phyloP scores from a whole-genome alignment of 1,140 invertebrate genomes.

The Pseudomyrmex gracilis region DNA sequence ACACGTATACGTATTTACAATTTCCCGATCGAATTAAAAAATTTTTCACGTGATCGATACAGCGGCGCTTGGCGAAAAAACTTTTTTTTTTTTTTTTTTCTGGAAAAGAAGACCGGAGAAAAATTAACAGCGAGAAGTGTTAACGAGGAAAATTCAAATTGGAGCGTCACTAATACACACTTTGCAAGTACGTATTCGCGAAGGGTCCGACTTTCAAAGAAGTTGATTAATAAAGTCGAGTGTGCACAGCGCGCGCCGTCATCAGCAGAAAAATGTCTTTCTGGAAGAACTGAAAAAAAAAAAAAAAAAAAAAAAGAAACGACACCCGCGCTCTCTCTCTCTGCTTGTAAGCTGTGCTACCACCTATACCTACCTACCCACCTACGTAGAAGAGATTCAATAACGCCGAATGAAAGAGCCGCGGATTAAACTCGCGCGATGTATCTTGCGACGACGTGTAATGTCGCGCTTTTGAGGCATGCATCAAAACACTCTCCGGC shows the following conservation, averaged over 20 bases:
- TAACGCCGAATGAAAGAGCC: background rate
- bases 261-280: background rate
- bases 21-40: background rate
- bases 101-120: background rate
- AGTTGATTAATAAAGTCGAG: background rate
- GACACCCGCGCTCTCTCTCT: background rate
- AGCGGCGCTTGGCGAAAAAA: background rate
- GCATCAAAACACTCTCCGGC: constrained; percentile 12
- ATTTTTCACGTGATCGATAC: constrained; percentile 4
- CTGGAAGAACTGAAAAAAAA: background rate
- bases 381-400: background rate
- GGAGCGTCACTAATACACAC: too few species aligned
- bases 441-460: background rate
- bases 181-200: background rate
- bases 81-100: too few species aligned
- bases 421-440: constrained; percentile 10
- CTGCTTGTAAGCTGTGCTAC: background rate
- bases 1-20: constrained; percentile 27
- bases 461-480: constrained; percentile 4
- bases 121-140: background rate
- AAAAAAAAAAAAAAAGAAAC: constrained; percentile 1
- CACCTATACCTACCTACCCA: background rate
- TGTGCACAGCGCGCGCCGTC: background rate
- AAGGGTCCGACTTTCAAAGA: background rate
- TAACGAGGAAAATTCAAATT: constrained; percentile 9